These are phyloP conservation scores for Heteromyza rotundicornis DNA, from an alignment of 2,888 invertebrate species.

Conservation along the genomic window DNA sequence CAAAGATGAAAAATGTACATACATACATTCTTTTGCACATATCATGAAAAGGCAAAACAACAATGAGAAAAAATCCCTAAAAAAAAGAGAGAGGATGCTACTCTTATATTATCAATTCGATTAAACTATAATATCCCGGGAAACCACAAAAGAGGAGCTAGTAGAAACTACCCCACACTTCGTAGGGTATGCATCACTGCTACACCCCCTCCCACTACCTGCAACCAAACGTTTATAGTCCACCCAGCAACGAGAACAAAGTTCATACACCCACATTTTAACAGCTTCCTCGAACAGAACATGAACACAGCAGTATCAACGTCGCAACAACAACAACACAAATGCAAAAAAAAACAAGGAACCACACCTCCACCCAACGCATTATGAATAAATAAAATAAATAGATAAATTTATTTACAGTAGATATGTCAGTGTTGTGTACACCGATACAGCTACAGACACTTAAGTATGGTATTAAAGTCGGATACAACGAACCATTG, in stretches of 20 bases:
- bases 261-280: background rate
- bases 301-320: too few species aligned
- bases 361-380: background rate
- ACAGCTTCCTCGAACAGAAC: background rate
- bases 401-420: constrained; percentile 14
- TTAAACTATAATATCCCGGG: background rate
- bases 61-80: too few species aligned
- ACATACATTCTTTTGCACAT: background rate
- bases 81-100: background rate
- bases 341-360: background rate
- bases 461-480: constrained; percentile 5
- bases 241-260: background rate
- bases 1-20: background rate
- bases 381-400: constrained; percentile 18
- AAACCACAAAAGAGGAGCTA: background rate
- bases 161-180: background rate
- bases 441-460: constrained; percentile 8
- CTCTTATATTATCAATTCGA: background rate
- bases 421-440: constrained; percentile 4
- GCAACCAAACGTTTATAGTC: background rate
- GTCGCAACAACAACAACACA: background rate
- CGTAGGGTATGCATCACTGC: too few species aligned
- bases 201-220: background rate
- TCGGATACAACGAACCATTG: background rate
- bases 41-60: background rate